A percentile compares a stretch with the other conserved stretches of the same genome.
These are phyloP conservation scores for Proales similis DNA, from an alignment of 1,140 invertebrate genomes.

Conservation along the genomic window DNA sequence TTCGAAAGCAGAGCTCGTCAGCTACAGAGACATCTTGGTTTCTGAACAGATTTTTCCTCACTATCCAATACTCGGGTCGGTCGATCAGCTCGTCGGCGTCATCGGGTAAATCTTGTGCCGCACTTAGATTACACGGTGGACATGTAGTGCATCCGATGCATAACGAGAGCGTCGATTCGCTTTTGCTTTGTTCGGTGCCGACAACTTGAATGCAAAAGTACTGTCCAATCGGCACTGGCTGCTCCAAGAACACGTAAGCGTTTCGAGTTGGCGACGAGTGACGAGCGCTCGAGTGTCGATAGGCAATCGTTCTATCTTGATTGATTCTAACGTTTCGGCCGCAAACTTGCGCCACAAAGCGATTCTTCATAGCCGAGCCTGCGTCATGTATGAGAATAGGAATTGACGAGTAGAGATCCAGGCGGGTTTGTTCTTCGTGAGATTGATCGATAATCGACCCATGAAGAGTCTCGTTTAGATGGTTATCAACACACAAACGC, in stretches of 20 bases:
- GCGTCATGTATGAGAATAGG: slow-evolving; percentile 26
- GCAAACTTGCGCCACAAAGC: slow-evolving; percentile 14
- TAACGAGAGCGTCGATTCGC: slow-evolving; percentile 1
- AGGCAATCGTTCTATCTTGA: slow-evolving; percentile 24
- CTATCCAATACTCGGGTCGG: slow-evolving; percentile 92
- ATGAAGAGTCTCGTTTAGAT: slow-evolving; percentile 14
- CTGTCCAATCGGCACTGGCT: neutral
- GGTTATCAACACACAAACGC: slow-evolving; percentile 32
- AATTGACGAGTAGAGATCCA: slow-evolving; percentile 34
- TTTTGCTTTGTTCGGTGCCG: slow-evolving; percentile 19
- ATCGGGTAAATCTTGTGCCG: slow-evolving; percentile 71
- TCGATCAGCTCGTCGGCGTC: slow-evolving; percentile 84
- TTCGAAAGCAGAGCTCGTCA: slow-evolving; percentile 46
- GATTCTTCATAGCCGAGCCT: neutral
- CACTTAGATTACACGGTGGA: slow-evolving; percentile 66
- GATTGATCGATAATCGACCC: neutral
- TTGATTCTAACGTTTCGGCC: slow-evolving; percentile 33
- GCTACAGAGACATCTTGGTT: slow-evolving; percentile 81
- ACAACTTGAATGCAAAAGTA: slow-evolving; percentile 34
- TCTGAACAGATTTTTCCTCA: slow-evolving; percentile 85
- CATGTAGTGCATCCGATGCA: slow-evolving; percentile 64
- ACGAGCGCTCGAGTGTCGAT: neutral
- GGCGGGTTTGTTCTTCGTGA: neutral
- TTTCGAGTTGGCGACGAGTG: slow-evolving; percentile 15
- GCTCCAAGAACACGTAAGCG: slow-evolving; percentile 25